Evolutionary conservation across 2,113 vertebrate genomes (phyloP).

Genomic region (Guaruba guarouba): DNA sequence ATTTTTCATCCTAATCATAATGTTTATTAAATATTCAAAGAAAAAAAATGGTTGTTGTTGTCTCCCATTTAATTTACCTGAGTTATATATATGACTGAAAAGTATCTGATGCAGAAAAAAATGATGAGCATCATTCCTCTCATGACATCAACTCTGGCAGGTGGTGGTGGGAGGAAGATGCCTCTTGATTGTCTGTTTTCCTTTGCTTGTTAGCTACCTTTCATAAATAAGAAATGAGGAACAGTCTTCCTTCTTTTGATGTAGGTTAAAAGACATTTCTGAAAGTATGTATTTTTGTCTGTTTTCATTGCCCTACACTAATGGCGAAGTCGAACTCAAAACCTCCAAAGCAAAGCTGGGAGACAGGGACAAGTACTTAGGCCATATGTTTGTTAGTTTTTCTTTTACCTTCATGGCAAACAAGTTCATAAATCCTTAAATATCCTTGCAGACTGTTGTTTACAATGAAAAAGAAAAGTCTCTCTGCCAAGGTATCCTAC

Average conservation of each 20-base stretch:
- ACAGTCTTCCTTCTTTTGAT: background rate
- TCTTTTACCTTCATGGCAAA: background rate
- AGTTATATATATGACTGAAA: background rate
- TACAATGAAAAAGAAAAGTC: background rate
- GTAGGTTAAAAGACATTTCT: background rate
- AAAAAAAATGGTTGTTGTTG: background rate
- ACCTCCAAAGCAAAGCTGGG: background rate
- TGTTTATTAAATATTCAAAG: background rate
- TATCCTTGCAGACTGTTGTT: background rate
- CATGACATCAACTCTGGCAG: background rate
- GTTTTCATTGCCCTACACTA: background rate
- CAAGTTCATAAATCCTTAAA: background rate
- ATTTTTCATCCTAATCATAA: background rate
- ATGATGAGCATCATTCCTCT: background rate
- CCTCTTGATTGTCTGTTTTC: background rate
- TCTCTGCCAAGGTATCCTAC: background rate
- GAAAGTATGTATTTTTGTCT: background rate
- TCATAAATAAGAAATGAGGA: slow-evolving; percentile 43
- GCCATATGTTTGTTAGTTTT: background rate
- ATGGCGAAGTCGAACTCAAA: background rate
- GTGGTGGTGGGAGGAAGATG: background rate
- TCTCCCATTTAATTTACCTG: background rate
- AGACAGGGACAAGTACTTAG: background rate
- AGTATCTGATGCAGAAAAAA: background rate
- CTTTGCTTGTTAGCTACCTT: background rate